Conservation (phyloP, 64 coral and sea anemone genomes). For the Catalaphyllia jardinei region DNA sequence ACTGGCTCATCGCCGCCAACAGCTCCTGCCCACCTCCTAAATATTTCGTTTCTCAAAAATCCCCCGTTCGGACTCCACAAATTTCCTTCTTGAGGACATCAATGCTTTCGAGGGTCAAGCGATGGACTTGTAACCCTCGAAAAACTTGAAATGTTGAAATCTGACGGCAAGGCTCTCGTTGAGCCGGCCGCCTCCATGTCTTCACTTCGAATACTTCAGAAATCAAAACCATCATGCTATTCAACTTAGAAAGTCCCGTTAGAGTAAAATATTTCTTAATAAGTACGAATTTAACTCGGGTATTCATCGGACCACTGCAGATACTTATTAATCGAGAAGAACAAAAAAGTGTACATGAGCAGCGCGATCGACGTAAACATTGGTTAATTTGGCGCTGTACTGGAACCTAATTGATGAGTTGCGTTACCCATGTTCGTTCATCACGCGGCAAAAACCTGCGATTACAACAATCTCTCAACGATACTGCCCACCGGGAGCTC, state of each 20-base stretch:
- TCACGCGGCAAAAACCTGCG: no score
- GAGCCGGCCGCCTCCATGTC: conserved; percentile 20
- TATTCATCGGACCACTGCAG: no score
- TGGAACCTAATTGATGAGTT: no score
- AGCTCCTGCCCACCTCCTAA: neutral
- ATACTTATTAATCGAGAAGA: no score
- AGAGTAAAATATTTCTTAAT: conserved; percentile 19
- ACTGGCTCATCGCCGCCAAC: no score
- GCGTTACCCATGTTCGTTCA: no score
- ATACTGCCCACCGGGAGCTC: no score
- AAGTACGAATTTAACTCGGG: neutral
- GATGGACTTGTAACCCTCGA: conserved; percentile 17
- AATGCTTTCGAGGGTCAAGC: conserved; percentile 38
- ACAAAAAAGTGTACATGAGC: no score
- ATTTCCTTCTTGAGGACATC: conserved; percentile 38
- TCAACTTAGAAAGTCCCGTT: conserved; percentile 35
- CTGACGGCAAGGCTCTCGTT: neutral
- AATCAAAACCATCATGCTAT: conserved; percentile 38
- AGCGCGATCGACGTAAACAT: no score
- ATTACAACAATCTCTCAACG: no score
- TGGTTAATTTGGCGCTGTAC: no score
- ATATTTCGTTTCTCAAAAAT: conserved; percentile 29
- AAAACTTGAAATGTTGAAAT: conserved; percentile 1
- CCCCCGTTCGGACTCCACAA: neutral
- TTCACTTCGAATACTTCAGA: conserved; percentile 19